phyloP scores from a whole-genome alignment of 2,113 vertebrate genomes.

The Athene noctua region DNA sequence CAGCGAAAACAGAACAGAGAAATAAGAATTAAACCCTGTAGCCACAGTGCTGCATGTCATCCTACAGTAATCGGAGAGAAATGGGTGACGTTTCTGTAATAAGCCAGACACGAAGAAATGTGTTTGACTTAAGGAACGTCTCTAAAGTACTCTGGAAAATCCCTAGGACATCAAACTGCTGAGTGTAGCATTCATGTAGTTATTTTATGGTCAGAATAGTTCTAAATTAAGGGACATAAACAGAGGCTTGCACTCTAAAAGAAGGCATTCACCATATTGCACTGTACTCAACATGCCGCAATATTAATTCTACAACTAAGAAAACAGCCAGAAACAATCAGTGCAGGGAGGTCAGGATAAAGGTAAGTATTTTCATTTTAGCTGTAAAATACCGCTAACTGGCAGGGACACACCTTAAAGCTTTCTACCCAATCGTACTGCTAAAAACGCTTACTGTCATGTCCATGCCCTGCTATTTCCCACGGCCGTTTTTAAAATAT shows the following conservation, averaged over 20 bases:
- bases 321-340: not conserved
- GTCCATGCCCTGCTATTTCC: not conserved
- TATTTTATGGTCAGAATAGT: not conserved
- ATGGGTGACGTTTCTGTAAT: not conserved
- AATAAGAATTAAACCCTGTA: not conserved
- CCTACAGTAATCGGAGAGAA: not conserved
- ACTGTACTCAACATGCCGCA: not conserved
- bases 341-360: not conserved
- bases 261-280: not conserved
- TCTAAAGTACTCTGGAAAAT: not conserved
- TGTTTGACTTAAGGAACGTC: not conserved
- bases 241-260: not conserved
- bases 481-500: not conserved
- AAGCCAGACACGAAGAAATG: not conserved
- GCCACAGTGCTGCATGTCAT: not conserved
- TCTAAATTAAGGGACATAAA: not conserved
- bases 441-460: not conserved
- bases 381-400: not conserved
- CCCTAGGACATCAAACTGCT: not conserved
- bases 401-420: not conserved
- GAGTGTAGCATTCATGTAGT: not conserved
- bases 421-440: not conserved
- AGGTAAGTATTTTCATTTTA: not conserved
- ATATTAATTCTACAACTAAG: not conserved
- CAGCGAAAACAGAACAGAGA: not conserved